Evolutionary conservation across 2,888 invertebrate genomes (phyloP).

Genomic region (Taphrorychus bicolor): DNA sequence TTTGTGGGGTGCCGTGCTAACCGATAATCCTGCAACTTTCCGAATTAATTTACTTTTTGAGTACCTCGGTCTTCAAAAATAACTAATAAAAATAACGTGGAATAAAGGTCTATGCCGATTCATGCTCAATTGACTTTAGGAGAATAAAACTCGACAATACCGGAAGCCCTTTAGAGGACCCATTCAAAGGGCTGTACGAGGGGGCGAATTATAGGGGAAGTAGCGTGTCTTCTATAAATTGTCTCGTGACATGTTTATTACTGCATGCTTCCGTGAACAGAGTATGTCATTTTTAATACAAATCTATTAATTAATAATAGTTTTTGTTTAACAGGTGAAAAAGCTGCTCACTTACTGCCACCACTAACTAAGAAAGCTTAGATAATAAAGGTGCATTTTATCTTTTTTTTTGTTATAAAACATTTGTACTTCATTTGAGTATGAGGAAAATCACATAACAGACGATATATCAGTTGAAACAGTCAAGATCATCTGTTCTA

Average conservation of each 20-base stretch:
- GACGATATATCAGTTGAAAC: too few species aligned
- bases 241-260: slow-evolving; percentile 25
- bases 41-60: neutral
- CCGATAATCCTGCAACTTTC: neutral
- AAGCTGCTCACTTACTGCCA: too few species aligned
- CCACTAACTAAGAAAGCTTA: too few species aligned
- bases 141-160: neutral
- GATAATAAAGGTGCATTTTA: too few species aligned
- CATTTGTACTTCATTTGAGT: too few species aligned
- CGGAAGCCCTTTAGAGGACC: slow-evolving; percentile 11
- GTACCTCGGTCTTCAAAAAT: neutral
- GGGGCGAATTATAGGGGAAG: slow-evolving; percentile 5
- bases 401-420: too few species aligned
- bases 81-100: neutral
- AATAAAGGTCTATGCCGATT: neutral
- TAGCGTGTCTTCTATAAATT: slow-evolving; percentile 20
- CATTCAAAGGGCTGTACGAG: slow-evolving; percentile 8
- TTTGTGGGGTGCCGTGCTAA: slow-evolving; percentile 24
- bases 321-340: too few species aligned
- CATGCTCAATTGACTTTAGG: slow-evolving; percentile 10
- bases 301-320: too few species aligned
- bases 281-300: too few species aligned
- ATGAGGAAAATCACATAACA: too few species aligned
- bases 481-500: too few species aligned
- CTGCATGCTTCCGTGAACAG: neutral